Conservation (phyloP, 2,888 invertebrate species). For the Ceraclea dissimilis region DNA sequence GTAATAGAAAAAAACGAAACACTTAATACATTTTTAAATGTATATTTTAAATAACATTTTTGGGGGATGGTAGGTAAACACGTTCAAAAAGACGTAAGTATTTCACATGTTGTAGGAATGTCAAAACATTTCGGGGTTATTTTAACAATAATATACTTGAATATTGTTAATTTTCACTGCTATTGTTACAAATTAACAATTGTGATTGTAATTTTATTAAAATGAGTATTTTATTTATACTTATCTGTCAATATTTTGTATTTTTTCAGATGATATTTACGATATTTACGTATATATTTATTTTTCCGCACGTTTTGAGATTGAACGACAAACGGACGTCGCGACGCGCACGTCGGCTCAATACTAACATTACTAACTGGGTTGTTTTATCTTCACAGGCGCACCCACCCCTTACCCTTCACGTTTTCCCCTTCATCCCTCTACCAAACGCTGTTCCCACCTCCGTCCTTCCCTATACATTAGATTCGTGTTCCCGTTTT, state of each 20-base stretch:
- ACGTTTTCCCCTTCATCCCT: conserved; percentile 2
- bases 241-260: too few relatives aligned
- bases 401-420: conserved; percentile 8
- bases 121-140: neutral
- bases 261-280: too few relatives aligned
- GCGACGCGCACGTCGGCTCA: conserved; percentile 22
- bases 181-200: neutral
- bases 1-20: neutral
- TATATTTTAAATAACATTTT: too few relatives aligned
- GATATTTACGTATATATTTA: too few relatives aligned
- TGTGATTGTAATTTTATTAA: too few relatives aligned
- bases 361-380: conserved; percentile 26
- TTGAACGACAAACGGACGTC: conserved; percentile 8
- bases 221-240: too few relatives aligned
- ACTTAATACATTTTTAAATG: too few relatives aligned
- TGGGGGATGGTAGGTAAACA: too few relatives aligned
- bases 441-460: neutral
- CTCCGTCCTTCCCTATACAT: too few relatives aligned
- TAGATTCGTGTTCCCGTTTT: too few relatives aligned
- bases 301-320: too few relatives aligned
- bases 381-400: conserved; percentile 6
- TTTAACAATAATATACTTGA: neutral
- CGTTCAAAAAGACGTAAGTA: neutral
- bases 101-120: neutral
- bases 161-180: neutral